Evolutionary conservation across 2,888 invertebrate species (phyloP), one percentile per base, ranked within the genome.

Genomic region (Pyrrhia umbra): DNA sequence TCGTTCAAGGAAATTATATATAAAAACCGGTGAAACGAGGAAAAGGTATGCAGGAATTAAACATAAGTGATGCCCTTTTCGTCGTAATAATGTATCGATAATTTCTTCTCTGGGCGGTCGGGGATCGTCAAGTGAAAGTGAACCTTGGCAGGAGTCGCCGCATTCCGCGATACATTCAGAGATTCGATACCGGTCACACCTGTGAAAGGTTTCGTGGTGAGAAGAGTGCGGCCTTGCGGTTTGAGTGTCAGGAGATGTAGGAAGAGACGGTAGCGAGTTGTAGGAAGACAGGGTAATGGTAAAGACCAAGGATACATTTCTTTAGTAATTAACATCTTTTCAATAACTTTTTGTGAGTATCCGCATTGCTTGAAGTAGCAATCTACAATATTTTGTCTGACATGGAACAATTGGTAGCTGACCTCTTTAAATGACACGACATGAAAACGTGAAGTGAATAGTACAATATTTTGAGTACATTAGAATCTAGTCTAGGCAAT

Each of bases 51-150:
- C n/a, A 42, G 25, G 15, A 54, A 71, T 69, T 18, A 20, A 15
- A 54, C 10, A 20, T 55, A 55, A 63, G 20, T 37, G 62, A 63
- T 76, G 76, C 62, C 79, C 76, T 76, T 79, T 73, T 46, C 42
- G 20, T 45, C 4, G 10, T 6, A 21, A 42, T 39, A 58, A 61
- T n/a, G 61, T 51, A 34, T 43, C 27, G 63, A 56, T 76, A 63
- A 65, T 73, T 73, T 77, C 51, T 65, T 66, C 51, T 46, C 46
- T 61, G 68, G 60, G 63, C 21, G 75, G 68, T 25, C 47, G 69
- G 21, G 58, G 25, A 64, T 34, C 40, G 47, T 2, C 25, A 37
- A 70, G 80, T 67, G 80, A 80, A 80, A 79, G 80, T 78, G 60
- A 62, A 59, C 70, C 70, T 77, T 74, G 76, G 60, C 59, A 51